Evolutionary conservation across 2,797 vertebrate genomes (phyloP).

Genomic region (Rhynchonycteris naso): DNA sequence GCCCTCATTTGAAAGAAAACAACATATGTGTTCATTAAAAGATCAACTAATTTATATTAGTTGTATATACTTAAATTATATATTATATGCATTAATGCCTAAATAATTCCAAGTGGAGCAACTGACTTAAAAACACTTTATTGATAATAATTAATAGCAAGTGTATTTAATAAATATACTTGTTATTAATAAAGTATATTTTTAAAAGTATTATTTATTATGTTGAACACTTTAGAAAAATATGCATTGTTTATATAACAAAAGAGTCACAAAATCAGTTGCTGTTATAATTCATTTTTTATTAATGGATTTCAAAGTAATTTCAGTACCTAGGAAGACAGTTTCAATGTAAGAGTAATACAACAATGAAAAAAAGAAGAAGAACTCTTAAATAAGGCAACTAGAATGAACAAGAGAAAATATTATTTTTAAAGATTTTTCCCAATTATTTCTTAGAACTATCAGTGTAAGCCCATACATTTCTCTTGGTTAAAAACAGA

Average conservation of each 20-base stretch:
- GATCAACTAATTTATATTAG: background rate
- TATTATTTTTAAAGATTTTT: background rate
- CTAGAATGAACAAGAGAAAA: background rate
- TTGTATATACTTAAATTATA: background rate
- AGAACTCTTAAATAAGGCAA: background rate
- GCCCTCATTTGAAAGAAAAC: background rate
- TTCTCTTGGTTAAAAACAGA: background rate
- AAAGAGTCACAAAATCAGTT: background rate
- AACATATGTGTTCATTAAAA: conserved; percentile 19
- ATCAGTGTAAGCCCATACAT: background rate
- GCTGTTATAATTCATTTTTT: background rate
- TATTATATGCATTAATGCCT: background rate
- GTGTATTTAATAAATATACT: no score
- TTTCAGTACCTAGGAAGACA: background rate
- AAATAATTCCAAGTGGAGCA: background rate
- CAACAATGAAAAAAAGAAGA: conserved; percentile 14
- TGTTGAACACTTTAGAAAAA: conserved; percentile 6
- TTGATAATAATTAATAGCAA: background rate
- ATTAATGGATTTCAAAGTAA: background rate
- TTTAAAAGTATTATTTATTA: background rate
- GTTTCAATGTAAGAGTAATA: background rate
- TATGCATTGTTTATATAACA: background rate
- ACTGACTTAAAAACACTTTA: background rate
- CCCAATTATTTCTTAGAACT: conserved; percentile 13
- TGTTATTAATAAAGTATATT: no score